Base-by-base conservation (phyloP, 2,888 invertebrate genomes). In the Drosophila birchii region DNA sequence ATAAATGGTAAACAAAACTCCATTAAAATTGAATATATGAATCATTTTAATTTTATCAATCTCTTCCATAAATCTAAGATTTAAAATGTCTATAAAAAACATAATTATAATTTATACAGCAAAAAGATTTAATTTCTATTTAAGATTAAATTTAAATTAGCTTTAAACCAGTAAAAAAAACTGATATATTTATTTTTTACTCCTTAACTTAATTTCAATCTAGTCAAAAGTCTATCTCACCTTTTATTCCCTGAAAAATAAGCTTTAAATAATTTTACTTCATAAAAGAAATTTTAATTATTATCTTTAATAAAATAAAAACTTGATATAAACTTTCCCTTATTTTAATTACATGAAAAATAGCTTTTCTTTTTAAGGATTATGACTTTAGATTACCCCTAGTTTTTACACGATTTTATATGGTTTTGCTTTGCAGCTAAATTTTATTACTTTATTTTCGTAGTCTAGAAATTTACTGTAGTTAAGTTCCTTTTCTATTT, bases 281-380 rank as follows among this genome's bases (percentile, higher is more conserved):
- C n/a, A 1, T 14, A 18, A 1, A 29, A 41, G 14, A 58, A 26
- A 44, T 12, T 4, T 3, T 14, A 41, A 57, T 51, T 49, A 29
- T 57, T 51, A 20, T 16, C 7, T 6, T 62, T 18, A 20, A 41
- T n/a, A 43, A 16, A 43, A 62, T 20, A 20, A 12, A 51, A 44
- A 36, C 8, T 43, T n/a, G 5, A 18, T 6, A n/a, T 8, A 63
- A 64, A 63, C 18, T 36, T 62, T 26, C 12, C 11, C 20, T 29
- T 16, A 8, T 34, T 64, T 26, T 49, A 49, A 36, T 43, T 64
- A 49, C 34, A 36, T 51, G 3, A 20, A 43, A 43, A 20, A 41
- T 43, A 23, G 23, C 14, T 44, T 38, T 29, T 32, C 14, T 51
- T 44, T 29, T 32, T 20, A 6, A n/a, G 29, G 18, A 12, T 23